Evolutionary conservation across 2,113 vertebrate genomes (phyloP), one percentile per base, ranked within the genome.

Genomic region (Sclerurus mexicanus): DNA sequence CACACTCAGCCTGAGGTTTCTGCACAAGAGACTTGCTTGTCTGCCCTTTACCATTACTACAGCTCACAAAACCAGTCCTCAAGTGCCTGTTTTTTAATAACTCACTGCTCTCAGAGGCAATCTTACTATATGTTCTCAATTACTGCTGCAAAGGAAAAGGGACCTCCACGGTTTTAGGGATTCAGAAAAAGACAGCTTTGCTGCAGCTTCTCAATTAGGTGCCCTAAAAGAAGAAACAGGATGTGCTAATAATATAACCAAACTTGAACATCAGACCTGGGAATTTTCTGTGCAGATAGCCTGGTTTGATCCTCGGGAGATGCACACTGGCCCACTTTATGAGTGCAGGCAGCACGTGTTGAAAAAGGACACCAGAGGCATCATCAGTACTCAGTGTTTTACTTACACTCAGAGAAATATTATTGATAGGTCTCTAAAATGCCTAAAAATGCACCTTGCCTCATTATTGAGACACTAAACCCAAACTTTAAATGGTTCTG

Each of bases 161-260:
- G 73, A 83, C 27, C 58, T 53, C 50, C 1, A 13, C 39, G 42
- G 39, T 62, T 87, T 78, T 59, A 73, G 47, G 25, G 11, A 89
- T 60, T 77, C 19, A 59, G 50, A 42, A 68, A 92, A 72, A 92
- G 49, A 40, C 22, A 69, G 33, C 37, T 87, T 88, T 87, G 67
- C 58, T 5, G 3, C 15, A 3, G 59, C 35, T 79, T 69, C 77
- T 83, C 75, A 87, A 55, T 66, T 94, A 96, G 58, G 56, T 53
- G 62, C 24, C 37, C 30, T 84, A 69, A 92, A 95, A 92, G 64
- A 89, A 75, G 64, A 75, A 92, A 66, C 12, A 66, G 23, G 24
- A 42, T 89, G 31, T 78, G 71, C 84, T 92, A 91, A 85, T 90
- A 87, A 92, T 81, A 73, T 15, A 79, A 30, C 19, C 33, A 53